Percentiles rank a stretch among this genome's conserved stretches.
These are phyloP conservation scores for Archocentrus centrarchus DNA, from an alignment of 2,113 vertebrate genomes.

Conservation along the genomic window DNA sequence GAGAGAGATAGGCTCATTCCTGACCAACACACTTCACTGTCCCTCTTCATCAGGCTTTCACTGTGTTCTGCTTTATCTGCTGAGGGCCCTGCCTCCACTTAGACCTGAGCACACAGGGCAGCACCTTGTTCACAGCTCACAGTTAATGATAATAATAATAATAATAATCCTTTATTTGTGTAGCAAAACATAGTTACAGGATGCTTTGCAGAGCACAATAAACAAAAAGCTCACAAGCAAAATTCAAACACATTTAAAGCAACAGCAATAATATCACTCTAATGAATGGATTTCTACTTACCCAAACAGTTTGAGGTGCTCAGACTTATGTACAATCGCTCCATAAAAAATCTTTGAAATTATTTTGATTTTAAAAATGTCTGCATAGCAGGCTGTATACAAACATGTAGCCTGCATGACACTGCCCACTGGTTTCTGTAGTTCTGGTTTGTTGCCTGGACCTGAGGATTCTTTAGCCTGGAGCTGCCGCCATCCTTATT, in stretches of 20 bases:
- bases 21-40: constrained; percentile 74
- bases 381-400: no score
- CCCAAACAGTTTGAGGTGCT: not conserved
- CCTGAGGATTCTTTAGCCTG: no score
- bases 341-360: not conserved
- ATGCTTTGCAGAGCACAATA: not conserved
- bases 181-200: not conserved
- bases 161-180: not conserved
- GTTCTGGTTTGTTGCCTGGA: no score
- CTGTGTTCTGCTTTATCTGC: constrained; percentile 64
- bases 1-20: constrained; percentile 60
- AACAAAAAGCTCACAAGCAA: not conserved
- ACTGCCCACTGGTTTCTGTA: no score
- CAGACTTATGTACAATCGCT: not conserved
- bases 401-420: no score
- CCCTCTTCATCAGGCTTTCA: constrained; percentile 63
- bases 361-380: not conserved
- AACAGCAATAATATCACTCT: not conserved
- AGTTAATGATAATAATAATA: not conserved
- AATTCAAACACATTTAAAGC: not conserved
- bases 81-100: constrained; percentile 14
- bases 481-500: no score
- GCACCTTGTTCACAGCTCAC: not conserved
- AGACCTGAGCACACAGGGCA: not conserved
- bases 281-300: not conserved